Conservation (phyloP, 2,888 invertebrate species). For the Neoaliturus tenellus region DNA sequence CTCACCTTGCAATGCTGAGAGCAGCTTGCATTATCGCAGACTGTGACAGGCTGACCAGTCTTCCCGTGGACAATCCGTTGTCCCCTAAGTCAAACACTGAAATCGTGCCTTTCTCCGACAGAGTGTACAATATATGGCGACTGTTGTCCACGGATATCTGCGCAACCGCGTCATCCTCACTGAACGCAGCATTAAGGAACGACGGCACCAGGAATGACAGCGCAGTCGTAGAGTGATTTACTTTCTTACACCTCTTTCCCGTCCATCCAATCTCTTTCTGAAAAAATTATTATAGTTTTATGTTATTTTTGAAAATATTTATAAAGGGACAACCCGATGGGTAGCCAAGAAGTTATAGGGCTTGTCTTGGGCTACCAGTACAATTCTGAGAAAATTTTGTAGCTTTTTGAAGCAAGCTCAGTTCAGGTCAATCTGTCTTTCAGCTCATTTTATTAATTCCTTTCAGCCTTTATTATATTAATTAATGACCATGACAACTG, state of each 20-base stretch:
- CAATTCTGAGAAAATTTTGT: no score
- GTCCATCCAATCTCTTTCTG: constrained; percentile 94
- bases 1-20: constrained; percentile 88
- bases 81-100: constrained; percentile 93
- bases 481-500: no score
- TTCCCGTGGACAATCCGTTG: constrained; percentile 83
- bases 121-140: constrained; percentile 90
- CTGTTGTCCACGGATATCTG: constrained; percentile 92
- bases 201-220: constrained; percentile 93
- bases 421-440: no score
- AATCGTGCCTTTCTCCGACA: constrained; percentile 92
- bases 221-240: constrained; percentile 94
- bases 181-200: constrained; percentile 89
- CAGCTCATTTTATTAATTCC: no score
- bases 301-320: no score
- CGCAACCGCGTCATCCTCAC: constrained; percentile 90
- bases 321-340: no score
- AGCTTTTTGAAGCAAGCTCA: no score
- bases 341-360: background rate
- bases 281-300: background rate
- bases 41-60: constrained; percentile 85
- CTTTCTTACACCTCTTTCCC: constrained; percentile 94
- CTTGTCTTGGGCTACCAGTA: no score
- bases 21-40: constrained; percentile 85
- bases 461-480: no score